phyloP scores from a whole-genome alignment of 92 coral and sea anemone genomes.

The Parazoanthus atlanticus region DNA sequence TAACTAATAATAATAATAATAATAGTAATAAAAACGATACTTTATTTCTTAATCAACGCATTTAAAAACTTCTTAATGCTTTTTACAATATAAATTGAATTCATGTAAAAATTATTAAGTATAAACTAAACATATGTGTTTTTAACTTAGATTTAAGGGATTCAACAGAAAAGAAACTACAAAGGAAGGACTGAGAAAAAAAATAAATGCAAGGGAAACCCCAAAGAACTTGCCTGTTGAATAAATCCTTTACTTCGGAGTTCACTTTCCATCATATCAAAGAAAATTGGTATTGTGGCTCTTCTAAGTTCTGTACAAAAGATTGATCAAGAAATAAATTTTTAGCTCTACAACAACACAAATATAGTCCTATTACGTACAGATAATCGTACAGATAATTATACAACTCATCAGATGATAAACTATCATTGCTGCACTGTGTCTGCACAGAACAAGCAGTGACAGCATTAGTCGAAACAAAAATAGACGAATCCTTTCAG shows the following conservation, averaged over 20 bases:
- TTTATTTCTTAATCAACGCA: too few species aligned
- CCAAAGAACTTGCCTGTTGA: slow-evolving; percentile 71
- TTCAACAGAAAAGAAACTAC: background rate
- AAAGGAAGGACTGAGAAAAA: background rate
- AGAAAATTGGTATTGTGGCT: slow-evolving; percentile 95
- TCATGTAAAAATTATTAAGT: background rate
- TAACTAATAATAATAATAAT: too few species aligned
- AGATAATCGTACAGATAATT: background rate
- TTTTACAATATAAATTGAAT: too few species aligned
- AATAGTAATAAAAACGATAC: too few species aligned
- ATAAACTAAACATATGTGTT: too few species aligned
- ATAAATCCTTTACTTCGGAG: slow-evolving; percentile 72
- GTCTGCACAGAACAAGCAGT: background rate
- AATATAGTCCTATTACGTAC: background rate
- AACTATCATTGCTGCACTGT: background rate
- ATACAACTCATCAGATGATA: background rate
- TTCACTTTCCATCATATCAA: slow-evolving; percentile 93
- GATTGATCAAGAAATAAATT: too few species aligned
- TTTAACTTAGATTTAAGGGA: too few species aligned
- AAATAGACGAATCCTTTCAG: background rate
- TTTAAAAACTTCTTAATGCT: too few species aligned
- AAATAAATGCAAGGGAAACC: background rate
- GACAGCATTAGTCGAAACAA: background rate
- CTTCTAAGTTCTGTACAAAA: slow-evolving; percentile 74
- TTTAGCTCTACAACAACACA: background rate